Evolutionary conservation across 2,888 invertebrate species (phyloP), one percentile per base, ranked within the genome.

Genomic region (Apamea monoglypha): DNA sequence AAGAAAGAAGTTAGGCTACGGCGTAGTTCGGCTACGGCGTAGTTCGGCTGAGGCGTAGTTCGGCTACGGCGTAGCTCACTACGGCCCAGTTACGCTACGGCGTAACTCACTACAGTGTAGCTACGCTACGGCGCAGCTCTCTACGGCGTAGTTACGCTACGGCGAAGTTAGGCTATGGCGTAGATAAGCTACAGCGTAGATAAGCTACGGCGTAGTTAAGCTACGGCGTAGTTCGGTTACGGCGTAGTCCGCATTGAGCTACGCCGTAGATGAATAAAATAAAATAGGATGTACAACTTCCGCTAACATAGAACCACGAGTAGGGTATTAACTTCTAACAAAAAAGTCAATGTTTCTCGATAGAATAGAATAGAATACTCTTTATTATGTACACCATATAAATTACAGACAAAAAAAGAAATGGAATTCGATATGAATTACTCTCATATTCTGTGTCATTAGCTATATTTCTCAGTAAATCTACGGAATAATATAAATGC

Each of bases 181-280:
- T 44, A 68, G 44, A 21, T 12, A 0, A 0, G 21, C 29, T 29
- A 29, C 29, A 7, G 7, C 29, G 44, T 47, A 29, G n/a, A 18
- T 10, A 1, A 0, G 1, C n/a, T 67, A n/a, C 8, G 8, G 3
- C 4, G 0, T 66, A 40, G 25, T n/a, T 40, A 3, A 0, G 2
- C n/a, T 68, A 53, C 2, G 53, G 53, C 53, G 25, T 53, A 53
- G n/a, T n/a, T n/a, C n/a, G n/a, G n/a, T n/a, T n/a, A n/a, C n/a
- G n/a, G n/a, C n/a, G n/a, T n/a, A n/a, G n/a, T n/a, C n/a, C n/a
- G n/a, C 14, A 59, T n/a, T n/a, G 59, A n/a, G 0, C 14, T 61
- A 29, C 14, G 59, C 6, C 25, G 36, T 25, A 66, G 14, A 16
- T 25, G 14, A n/a, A n/a, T n/a, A n/a, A n/a, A n/a, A n/a, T n/a